Evolutionary conservation across 2,113 vertebrate genomes (phyloP), one percentile per base, ranked within the genome.

Genomic region (Gallinago undulata): DNA sequence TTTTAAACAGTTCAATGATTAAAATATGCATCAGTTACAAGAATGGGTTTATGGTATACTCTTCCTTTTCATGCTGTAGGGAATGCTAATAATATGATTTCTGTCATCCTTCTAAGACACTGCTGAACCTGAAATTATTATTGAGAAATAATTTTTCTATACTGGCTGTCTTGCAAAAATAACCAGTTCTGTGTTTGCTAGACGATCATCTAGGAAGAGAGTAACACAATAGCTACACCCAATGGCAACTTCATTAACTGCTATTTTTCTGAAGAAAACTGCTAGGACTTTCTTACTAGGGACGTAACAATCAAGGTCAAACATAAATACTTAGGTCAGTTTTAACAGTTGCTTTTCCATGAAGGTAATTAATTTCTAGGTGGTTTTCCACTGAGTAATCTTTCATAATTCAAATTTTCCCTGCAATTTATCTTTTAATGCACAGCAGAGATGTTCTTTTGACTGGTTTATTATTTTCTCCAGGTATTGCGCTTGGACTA

Each of bases 141-240:
- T 14, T 28, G 13, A 84, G 51, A 88, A 91, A 88, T n/a, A 41
- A 9, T 72, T 86, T 84, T 91, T 91, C 47, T 90, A 3, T 66
- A 73, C 1, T 11, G 41, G 7, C 7, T 79, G 22, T 82, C 57
- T 79, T 76, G 35, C 45, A 94, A 93, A 95, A 96, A 94, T 74
- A 91, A 76, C 31, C 21, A 78, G 63, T 74, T 88, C 35, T 3
- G 2, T 70, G 39, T 85, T 81, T 80, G 13, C n/a, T 84, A 22
- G 47, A 11, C 0, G 8, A 89, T 73, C 10, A 19, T 45, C 39
- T 9, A 45, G 37, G 23, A 25, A 89, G 55, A 73, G 28, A 93
- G 37, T 28, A 90, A 94, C 78, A 74, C 96, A 96, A 95, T 77
- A 96, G 95, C 96, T 96, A 97, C 97, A 93, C 96, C 96, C 89